Base-by-base conservation (phyloP, 2,888 invertebrate genomes). In the Pyralis farinalis region DNA sequence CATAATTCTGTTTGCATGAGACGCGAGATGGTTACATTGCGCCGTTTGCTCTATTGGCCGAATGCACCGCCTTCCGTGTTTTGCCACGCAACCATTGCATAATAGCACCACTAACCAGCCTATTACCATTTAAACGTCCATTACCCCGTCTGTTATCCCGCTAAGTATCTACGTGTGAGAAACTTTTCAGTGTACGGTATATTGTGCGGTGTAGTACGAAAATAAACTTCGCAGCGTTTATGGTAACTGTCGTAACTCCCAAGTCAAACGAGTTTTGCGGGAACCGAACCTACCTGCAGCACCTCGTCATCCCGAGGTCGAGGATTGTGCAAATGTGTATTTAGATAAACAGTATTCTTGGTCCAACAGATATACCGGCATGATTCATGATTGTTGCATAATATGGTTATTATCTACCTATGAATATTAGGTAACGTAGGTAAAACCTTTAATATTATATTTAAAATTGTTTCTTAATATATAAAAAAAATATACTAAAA, bases 51-150 rank as follows among this genome's bases (percentile, higher is more conserved):
- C 85, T 69, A 82, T 78, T 85, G 82, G 76, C 79, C 85, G 79
- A 85, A 69, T 84, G 78, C 65, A 71, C 56, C 63, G 72, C 70
- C 84, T 86, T 86, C 86, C 86, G 84, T 67, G 73, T 85, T 71
- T 67, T 55, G 70, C 71, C 77, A 82, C 77, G 79, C 77, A 77
- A 80, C 59, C 33, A 58, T 84, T 84, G 68, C 78, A 67, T 78
- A 78, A 84, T 62, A 43, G 50, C 51, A 51, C 54, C 39, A 52
- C 56, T 51, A 54, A 44, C 53, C 48, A 49, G 51, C 49, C 46
- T 40, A 43, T 41, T 32, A 42, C 40, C 39, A 46, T 47, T 40
- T 43, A 45, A 39, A 44, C 45, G 49, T 63, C 51, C 66, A 66
- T 61, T 63, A 53, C 61, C 41, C 34, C 34, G 37, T 37, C 7